Evolutionary conservation across 2,113 vertebrate species (phyloP).

Genomic region (Oreochromis tanganicae): DNA sequence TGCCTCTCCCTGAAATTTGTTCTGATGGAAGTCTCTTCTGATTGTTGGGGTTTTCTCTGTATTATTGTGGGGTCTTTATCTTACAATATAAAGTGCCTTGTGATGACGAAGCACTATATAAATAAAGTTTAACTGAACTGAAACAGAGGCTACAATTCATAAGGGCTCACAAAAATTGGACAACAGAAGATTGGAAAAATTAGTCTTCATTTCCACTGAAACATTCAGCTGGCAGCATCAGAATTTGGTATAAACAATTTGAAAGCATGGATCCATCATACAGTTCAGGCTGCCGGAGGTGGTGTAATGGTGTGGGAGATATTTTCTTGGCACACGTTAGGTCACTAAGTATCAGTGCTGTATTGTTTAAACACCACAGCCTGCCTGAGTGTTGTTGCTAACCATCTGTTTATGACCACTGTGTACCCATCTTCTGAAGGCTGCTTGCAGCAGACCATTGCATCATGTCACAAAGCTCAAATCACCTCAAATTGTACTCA

Average conservation of each 20-base stretch:
- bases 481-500: background rate
- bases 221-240: background rate
- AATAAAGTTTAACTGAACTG: background rate
- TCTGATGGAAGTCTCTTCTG: background rate
- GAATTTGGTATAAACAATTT: background rate
- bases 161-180: background rate
- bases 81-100: background rate
- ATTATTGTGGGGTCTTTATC: background rate
- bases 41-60: background rate
- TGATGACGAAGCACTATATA: background rate
- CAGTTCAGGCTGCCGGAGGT: background rate
- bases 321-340: background rate
- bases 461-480: background rate
- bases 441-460: background rate
- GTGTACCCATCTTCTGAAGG: background rate
- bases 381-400: background rate
- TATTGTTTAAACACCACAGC: background rate
- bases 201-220: background rate
- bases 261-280: background rate
- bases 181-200: background rate
- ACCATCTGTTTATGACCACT: background rate
- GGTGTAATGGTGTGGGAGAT: background rate
- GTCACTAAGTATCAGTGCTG: background rate
- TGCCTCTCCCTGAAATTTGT: background rate
- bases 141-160: background rate